Percentiles rank a stretch among this genome's conserved stretches.
phyloP scores from a whole-genome alignment of 2,888 invertebrate species.

The Acleris cristana region DNA sequence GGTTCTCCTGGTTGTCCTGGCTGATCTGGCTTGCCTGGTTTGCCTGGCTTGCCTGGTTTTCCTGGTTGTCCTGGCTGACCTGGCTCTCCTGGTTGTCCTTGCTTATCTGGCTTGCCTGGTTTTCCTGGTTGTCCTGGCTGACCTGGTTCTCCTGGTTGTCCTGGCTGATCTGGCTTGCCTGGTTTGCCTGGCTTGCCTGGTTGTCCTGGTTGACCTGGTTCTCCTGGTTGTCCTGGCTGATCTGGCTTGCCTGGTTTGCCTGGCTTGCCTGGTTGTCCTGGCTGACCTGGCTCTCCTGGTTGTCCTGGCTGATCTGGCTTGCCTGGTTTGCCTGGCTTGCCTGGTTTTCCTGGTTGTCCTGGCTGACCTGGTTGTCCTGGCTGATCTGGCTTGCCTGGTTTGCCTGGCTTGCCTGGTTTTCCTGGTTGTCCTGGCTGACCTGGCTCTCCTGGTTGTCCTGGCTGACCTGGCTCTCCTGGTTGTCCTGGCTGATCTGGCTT shows the following conservation, averaged over 20 bases:
- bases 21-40: neutral
- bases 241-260: neutral
- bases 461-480: neutral
- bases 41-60: neutral
- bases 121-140: neutral
- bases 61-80: neutral
- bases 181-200: neutral
- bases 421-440: neutral
- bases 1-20: neutral
- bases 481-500: neutral
- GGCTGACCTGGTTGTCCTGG: neutral
- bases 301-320: neutral
- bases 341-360: neutral
- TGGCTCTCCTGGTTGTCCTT: neutral
- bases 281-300: neutral
- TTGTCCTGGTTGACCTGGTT: neutral
- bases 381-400: neutral
- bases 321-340: neutral
- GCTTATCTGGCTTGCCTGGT: neutral
- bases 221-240: neutral
- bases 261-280: neutral
- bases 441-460: neutral
- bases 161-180: neutral
- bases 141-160: neutral
- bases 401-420: neutral